Evolutionary conservation across 1,140 invertebrate species (phyloP).

Genomic region (Anoplophora glabripennis): DNA sequence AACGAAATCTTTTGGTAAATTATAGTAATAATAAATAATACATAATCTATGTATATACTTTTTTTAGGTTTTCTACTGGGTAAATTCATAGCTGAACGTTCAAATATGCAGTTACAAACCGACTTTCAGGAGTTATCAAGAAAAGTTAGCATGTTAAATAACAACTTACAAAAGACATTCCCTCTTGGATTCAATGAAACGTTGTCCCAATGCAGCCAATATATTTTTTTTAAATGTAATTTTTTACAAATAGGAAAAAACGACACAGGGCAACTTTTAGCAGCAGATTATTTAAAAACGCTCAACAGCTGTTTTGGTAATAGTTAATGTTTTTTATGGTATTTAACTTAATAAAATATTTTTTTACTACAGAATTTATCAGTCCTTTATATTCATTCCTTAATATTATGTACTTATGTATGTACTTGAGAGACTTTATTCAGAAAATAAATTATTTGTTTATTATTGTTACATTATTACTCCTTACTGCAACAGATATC

Average conservation of each 20-base stretch:
- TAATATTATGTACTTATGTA: too few relatives aligned
- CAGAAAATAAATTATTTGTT: too few relatives aligned
- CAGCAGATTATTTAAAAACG: neutral
- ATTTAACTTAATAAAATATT: too few relatives aligned
- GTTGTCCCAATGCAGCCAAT: neutral
- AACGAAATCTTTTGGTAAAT: too few relatives aligned
- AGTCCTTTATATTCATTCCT: too few relatives aligned
- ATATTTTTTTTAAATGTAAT: neutral
- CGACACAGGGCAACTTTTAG: neutral
- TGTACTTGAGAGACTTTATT: too few relatives aligned
- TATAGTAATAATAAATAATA: too few relatives aligned
- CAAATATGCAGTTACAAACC: neutral
- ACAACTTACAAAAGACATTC: neutral
- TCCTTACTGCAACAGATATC: too few relatives aligned
- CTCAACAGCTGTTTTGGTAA: slow-evolving; percentile 7
- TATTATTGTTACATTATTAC: too few relatives aligned
- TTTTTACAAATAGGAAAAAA: slow-evolving; percentile 1
- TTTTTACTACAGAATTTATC: too few relatives aligned
- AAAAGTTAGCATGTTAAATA: neutral
- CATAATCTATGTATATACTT: neutral
- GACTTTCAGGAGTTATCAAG: neutral
- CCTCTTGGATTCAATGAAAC: neutral
- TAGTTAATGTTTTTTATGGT: neutral
- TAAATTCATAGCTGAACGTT: neutral
- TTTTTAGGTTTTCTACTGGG: slow-evolving; percentile 2